Evolutionary conservation across 2,888 invertebrate genomes (phyloP).

Genomic region (Latrodectus hesperus): DNA sequence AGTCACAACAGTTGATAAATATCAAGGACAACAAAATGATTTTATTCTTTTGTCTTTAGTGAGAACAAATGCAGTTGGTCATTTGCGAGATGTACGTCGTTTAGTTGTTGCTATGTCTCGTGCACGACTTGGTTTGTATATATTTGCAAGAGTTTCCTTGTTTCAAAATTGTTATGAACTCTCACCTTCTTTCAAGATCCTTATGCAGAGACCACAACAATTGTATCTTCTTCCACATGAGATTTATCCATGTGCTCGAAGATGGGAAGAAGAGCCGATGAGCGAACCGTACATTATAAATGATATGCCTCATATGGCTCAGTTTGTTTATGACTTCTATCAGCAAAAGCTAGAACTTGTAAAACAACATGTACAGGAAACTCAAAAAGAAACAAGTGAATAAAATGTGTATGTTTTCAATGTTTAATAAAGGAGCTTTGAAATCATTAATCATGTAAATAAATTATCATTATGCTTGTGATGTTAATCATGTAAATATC

Average conservation of each 20-base stretch:
- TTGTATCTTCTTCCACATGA: slow-evolving; percentile 88
- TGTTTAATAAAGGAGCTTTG: background rate
- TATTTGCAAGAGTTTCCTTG: slow-evolving; percentile 92
- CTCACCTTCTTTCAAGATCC: slow-evolving; percentile 93
- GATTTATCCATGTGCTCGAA: slow-evolving; percentile 82
- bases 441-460: background rate
- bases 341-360: slow-evolving; percentile 83
- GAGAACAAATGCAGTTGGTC: slow-evolving; percentile 96
- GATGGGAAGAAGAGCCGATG: slow-evolving; percentile 52
- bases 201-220: slow-evolving; percentile 87
- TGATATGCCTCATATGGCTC: slow-evolving; percentile 96
- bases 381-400: background rate
- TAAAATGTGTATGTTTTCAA: background rate
- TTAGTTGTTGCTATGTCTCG: slow-evolving; percentile 98
- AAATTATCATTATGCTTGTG: background rate
- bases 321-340: slow-evolving; percentile 95
- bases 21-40: slow-evolving; percentile 99
- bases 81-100: slow-evolving; percentile 95
- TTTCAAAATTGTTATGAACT: slow-evolving; percentile 98
- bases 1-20: slow-evolving; percentile 94
- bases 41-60: slow-evolving; percentile 97
- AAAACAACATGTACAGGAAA: slow-evolving; percentile 72
- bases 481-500: background rate
- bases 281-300: slow-evolving; percentile 80
- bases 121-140: slow-evolving; percentile 95